A percentile compares a stretch with the other conserved stretches of the same genome.
phyloP scores from a whole-genome alignment of 1,140 invertebrate species.

The Drepana arcuata region DNA sequence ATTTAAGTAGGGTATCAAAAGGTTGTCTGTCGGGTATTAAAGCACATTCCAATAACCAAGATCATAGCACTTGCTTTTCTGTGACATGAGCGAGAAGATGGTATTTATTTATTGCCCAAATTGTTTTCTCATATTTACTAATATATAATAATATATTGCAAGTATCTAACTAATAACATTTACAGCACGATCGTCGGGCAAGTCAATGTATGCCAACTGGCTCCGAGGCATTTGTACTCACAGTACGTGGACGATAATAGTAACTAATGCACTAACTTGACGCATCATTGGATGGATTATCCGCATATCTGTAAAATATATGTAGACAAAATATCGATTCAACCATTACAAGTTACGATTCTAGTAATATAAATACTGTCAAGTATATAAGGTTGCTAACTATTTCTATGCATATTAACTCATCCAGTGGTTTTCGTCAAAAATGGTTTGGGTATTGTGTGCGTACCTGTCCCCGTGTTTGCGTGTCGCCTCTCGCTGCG shows the following conservation, averaged over 20 bases:
- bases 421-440: constrained; percentile 21
- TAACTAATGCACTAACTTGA: constrained; percentile 38
- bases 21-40: too few relatives aligned
- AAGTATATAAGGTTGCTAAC: too few relatives aligned
- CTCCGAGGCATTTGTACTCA: constrained; percentile 53
- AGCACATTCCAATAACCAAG: too few relatives aligned
- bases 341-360: background rate
- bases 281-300: constrained; percentile 27
- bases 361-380: too few relatives aligned
- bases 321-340: constrained; percentile 7
- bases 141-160: too few relatives aligned
- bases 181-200: constrained; percentile 55
- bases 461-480: constrained; percentile 28
- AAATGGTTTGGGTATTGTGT: constrained; percentile 48
- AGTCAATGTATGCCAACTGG: constrained; percentile 45
- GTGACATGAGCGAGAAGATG: too few relatives aligned
- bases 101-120: too few relatives aligned
- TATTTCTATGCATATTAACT: constrained; percentile 25
- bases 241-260: constrained; percentile 52
- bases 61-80: too few relatives aligned
- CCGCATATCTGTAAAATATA: too few relatives aligned
- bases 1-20: too few relatives aligned
- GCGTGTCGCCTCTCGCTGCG: constrained; percentile 34
- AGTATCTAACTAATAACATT: constrained; percentile 31
- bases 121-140: too few relatives aligned